These are phyloP conservation scores for Cremastobaeus sp. DNA, from an alignment of 2,888 invertebrate species.

Conservation along the genomic window DNA sequence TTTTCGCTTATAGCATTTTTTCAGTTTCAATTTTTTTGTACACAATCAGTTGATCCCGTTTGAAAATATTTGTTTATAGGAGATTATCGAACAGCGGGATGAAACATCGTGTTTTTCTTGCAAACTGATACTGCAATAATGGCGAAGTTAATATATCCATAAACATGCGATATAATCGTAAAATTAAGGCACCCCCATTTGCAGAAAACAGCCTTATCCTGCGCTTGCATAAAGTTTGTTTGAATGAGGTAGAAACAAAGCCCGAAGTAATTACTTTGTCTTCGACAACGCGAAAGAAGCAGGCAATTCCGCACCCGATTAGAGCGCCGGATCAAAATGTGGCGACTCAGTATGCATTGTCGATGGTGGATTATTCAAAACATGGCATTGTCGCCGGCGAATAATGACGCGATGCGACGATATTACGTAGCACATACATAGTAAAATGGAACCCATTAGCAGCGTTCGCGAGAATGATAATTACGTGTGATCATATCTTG, in stretches of 20 bases:
- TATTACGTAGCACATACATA: conserved; percentile 41
- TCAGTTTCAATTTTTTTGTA: no score
- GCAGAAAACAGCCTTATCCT: conserved; percentile 4
- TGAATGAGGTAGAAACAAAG: conserved; percentile 23
- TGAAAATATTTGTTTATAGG: no score
- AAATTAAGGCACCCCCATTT: not conserved
- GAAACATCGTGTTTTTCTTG: no score
- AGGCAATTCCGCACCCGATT: conserved; percentile 29
- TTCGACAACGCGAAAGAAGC: conserved; percentile 28
- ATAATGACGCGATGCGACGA: conserved; percentile 45
- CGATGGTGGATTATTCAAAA: conserved; percentile 52
- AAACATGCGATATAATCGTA: not conserved
- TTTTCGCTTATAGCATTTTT: no score
- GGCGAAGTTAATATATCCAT: no score
- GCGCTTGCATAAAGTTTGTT: conserved; percentile 17
- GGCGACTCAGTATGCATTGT: conserved; percentile 45
- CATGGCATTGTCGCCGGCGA: conserved; percentile 41
- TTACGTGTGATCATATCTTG: conserved; percentile 43
- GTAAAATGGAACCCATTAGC: conserved; percentile 45
- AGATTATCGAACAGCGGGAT: no score
- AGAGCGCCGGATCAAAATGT: conserved; percentile 36
- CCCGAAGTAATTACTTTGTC: conserved; percentile 33
- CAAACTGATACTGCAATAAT: no score
- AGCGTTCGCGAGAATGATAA: conserved; percentile 40
- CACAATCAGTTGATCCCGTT: no score